phyloP scores from a whole-genome alignment of 1,140 invertebrate species.

The Hylaeus anthracinus region DNA sequence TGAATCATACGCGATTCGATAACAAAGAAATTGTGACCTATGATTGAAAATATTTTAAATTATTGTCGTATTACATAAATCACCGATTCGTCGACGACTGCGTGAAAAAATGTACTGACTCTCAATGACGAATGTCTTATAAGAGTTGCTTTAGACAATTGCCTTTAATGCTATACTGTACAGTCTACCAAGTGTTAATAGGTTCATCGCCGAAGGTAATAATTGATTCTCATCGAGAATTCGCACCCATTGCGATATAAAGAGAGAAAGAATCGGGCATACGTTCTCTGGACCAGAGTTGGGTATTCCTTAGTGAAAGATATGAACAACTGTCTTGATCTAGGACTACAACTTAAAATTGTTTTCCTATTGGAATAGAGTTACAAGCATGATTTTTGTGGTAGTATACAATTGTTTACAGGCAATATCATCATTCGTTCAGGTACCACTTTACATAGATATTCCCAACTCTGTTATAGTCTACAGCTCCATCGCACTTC shows the following conservation, averaged over 20 bases:
- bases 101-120: constrained; percentile 17
- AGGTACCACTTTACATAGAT: too few relatives aligned
- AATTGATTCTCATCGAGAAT: constrained; percentile 17
- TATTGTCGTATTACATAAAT: not conserved
- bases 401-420: not conserved
- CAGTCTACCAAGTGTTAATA: constrained; percentile 16
- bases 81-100: constrained; percentile 1
- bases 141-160: constrained; percentile 19
- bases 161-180: constrained; percentile 27
- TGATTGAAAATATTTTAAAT: not conserved
- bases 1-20: not conserved
- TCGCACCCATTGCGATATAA: not conserved
- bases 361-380: too few relatives aligned
- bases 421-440: too few relatives aligned
- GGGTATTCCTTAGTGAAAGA: not conserved
- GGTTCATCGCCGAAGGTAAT: constrained; percentile 18
- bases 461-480: too few relatives aligned
- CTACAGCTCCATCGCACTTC: too few relatives aligned
- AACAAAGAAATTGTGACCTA: not conserved
- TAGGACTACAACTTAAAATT: too few relatives aligned
- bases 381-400: not conserved
- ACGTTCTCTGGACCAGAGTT: not conserved
- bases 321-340: not conserved
- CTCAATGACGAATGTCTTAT: not conserved
- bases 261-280: constrained; percentile 1